Conservation (phyloP, 2,113 vertebrate species). For the Pterocles orientalis region DNA sequence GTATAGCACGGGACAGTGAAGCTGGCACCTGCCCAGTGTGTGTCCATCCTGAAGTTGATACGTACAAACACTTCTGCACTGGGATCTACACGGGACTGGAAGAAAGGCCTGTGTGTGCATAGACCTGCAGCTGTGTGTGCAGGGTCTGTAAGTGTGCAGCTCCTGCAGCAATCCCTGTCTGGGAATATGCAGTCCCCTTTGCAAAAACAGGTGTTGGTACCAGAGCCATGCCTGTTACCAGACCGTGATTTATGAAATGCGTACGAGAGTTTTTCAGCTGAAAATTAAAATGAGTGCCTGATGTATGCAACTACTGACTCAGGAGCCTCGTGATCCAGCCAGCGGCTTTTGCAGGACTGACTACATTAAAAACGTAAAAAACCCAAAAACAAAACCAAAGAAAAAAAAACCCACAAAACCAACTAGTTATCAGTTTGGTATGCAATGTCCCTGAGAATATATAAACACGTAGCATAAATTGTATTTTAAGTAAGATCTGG, state of each 20-base stretch:
- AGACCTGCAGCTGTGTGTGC: accelerated
- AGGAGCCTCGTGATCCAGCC: constrained; percentile 16
- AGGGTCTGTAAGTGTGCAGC: not conserved
- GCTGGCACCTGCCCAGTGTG: accelerated
- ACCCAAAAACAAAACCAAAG: not conserved
- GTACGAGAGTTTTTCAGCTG: constrained; percentile 6
- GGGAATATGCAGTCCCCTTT: not conserved
- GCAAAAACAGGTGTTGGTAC: not conserved
- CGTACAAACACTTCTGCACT: not conserved
- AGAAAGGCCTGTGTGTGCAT: not conserved
- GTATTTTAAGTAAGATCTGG: not conserved
- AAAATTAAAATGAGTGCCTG: constrained; percentile 18
- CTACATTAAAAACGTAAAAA: not conserved
- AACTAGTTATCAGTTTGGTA: not conserved
- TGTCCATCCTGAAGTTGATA: not conserved
- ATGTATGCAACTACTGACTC: constrained; percentile 15
- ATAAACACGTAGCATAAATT: not conserved
- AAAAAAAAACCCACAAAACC: not conserved
- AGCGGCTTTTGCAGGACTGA: constrained; percentile 28
- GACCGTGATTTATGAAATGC: not conserved
- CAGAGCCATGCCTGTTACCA: not conserved
- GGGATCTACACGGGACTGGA: not conserved
- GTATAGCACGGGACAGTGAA: too few relatives aligned
- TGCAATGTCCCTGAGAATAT: not conserved
- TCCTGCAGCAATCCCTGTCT: not conserved